Conservation (phyloP, 2,113 vertebrate genomes). For the Gorsachius goisagi region DNA sequence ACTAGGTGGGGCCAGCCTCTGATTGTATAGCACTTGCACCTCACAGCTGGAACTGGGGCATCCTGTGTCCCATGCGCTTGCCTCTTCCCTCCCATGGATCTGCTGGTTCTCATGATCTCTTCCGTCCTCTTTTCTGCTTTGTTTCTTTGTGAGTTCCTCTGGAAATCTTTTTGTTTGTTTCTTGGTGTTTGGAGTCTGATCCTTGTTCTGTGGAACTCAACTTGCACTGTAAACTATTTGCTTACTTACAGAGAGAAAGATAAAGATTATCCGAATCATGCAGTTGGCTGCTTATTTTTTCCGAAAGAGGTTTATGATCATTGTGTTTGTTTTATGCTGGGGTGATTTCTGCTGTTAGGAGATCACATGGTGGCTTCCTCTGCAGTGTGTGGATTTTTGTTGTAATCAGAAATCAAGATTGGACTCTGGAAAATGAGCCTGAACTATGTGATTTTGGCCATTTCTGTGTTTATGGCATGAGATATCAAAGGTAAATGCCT, state of each 20-base stretch:
- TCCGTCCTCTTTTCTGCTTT: conserved; percentile 32
- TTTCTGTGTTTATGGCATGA: not conserved
- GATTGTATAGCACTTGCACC: not conserved
- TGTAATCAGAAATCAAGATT: not conserved
- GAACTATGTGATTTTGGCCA: not conserved
- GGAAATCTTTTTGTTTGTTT: conserved; percentile 51
- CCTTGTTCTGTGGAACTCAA: conserved; percentile 65
- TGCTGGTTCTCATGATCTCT: conserved; percentile 34
- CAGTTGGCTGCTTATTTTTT: not conserved
- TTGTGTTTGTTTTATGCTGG: not conserved
- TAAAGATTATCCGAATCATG: conserved; percentile 64
- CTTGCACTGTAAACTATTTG: conserved; percentile 76
- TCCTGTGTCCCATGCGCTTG: not conserved
- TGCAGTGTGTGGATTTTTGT: not conserved
- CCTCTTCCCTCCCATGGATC: conserved; percentile 16
- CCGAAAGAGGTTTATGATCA: not conserved
- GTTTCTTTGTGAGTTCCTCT: conserved; percentile 55
- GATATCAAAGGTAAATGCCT: not conserved
- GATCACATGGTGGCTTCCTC: not conserved
- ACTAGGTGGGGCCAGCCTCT: not conserved
- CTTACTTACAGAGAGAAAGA: conserved; percentile 61
- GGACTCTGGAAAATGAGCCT: not conserved
- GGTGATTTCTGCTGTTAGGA: not conserved
- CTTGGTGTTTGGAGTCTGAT: conserved; percentile 65
- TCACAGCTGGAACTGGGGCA: not conserved